These are phyloP conservation scores for Lycorma delicatula DNA, from an alignment of 1,140 invertebrate species.

Conservation along the genomic window DNA sequence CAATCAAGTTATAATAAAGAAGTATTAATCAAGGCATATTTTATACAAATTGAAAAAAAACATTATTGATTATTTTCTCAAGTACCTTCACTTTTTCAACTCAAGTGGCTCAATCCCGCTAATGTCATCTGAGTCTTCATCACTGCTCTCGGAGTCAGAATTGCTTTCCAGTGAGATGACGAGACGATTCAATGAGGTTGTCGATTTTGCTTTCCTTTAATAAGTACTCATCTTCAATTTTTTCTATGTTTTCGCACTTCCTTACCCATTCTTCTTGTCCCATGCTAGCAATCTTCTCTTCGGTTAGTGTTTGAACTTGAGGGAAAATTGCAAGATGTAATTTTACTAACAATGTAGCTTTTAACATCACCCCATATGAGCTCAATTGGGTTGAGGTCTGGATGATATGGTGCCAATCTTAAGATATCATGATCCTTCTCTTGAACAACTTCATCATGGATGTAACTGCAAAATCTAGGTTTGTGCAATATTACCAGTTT, in stretches of 20 bases:
- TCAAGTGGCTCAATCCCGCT: constrained; percentile 3
- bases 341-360: constrained; percentile 27
- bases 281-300: constrained; percentile 8
- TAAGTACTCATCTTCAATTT: constrained; percentile 6
- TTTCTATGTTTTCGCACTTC: constrained; percentile 1
- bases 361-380: constrained; percentile 34
- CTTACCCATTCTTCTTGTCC: background rate
- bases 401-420: constrained; percentile 35
- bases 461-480: background rate
- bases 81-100: too few relatives aligned
- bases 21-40: too few relatives aligned
- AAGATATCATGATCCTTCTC: constrained; percentile 23
- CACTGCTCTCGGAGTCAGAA: background rate
- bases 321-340: constrained; percentile 24
- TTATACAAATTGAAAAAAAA: too few relatives aligned
- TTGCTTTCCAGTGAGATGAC: background rate
- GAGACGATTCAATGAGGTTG: background rate
- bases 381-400: constrained; percentile 37
- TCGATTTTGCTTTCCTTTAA: constrained; percentile 2
- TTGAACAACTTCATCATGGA: constrained; percentile 24
- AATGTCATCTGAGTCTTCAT: background rate
- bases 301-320: constrained; percentile 10
- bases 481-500: background rate
- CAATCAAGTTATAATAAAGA: too few relatives aligned
- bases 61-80: too few relatives aligned